Base-by-base conservation (phyloP, 2,797 vertebrate genomes). In the Myripristis jacobus region DNA sequence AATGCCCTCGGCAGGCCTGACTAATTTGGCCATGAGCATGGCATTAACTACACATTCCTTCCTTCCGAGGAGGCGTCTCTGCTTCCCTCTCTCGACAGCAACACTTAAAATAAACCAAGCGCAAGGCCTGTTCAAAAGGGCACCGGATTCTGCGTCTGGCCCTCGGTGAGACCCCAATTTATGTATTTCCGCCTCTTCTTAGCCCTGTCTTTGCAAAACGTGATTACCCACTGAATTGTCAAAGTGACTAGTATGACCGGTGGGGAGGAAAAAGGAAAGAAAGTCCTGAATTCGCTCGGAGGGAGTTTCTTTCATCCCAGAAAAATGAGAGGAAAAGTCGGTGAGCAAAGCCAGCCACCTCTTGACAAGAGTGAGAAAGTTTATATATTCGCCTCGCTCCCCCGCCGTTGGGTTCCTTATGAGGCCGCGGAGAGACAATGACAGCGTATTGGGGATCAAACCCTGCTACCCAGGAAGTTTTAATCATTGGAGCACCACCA, bases 21-120 rank as follows among this genome's bases (percentile, higher is more conserved):
- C 90, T 90, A 88, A 92, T 91, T 90, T 89, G 83, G 79, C 81
- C 80, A 80, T 86, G 85, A 90, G 88, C 79, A 60, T 86, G 84
- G 79, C 86, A 91, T 91, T 93, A 90, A 90, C 82, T 86, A 80
- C 67, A 83, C 90, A 91, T 93, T 93, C 88, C 85, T 91, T 87
- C 81, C 34, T 91, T 87, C 81, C 34, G 38, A 87, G 83, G 82
- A 65, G 29, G 69, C 50, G 74, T 70, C 80, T 87, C 80, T 60
- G 51, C 81, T 77, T 71, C 59, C 70, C 81, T 66, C 68, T 55
- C 63, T 68, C 22, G 55, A 73, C 69, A 67, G 81, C 55, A 66
- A 77, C 78, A 80, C 77, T 89, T 90, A 74, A 82, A 89, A 87
- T 89, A 88, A 92, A 91, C 80, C 29, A 31, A 82, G 84, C 34